Evolutionary conservation across 2,888 invertebrate species (phyloP).

Genomic region (Philereme transversata): DNA sequence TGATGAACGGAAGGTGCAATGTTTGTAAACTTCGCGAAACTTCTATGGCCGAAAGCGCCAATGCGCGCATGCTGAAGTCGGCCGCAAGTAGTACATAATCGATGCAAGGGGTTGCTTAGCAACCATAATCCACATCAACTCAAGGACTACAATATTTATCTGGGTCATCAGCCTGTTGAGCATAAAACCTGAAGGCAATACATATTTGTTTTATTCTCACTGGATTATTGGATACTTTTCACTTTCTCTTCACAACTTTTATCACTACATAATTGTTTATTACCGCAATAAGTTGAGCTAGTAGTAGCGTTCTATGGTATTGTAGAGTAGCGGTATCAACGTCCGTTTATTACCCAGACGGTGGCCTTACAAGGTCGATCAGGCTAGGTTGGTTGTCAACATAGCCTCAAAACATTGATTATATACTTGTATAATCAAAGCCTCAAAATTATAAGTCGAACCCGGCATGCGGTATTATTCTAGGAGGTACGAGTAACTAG

Average conservation of each 20-base stretch:
- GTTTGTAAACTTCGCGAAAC: conserved; percentile 45
- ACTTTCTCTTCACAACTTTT: not conserved
- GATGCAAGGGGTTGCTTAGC: conserved; percentile 61
- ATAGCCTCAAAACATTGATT: conserved; percentile 4
- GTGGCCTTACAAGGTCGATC: conserved; percentile 58
- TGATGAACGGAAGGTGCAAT: not conserved
- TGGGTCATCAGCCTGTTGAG: no score
- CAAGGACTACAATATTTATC: not conserved
- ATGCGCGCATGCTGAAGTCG: conserved; percentile 43
- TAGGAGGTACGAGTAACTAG: no score
- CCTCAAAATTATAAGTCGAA: not conserved
- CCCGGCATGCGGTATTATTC: no score
- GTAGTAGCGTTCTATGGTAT: not conserved
- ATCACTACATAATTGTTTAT: no score
- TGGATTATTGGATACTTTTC: conserved; percentile 3
- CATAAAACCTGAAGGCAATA: no score
- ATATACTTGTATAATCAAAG: no score
- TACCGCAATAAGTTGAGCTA: not conserved
- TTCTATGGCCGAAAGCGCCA: conserved; percentile 56
- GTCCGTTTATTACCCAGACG: conserved; percentile 41
- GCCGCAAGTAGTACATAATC: conserved; percentile 43
- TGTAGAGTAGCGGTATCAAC: conserved; percentile 26
- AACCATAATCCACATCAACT: conserved; percentile 44
- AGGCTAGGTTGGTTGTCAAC: conserved; percentile 19
- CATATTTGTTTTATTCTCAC: no score